Evolutionary conservation across 2,113 vertebrate species (phyloP).

Genomic region (Limanda limanda): DNA sequence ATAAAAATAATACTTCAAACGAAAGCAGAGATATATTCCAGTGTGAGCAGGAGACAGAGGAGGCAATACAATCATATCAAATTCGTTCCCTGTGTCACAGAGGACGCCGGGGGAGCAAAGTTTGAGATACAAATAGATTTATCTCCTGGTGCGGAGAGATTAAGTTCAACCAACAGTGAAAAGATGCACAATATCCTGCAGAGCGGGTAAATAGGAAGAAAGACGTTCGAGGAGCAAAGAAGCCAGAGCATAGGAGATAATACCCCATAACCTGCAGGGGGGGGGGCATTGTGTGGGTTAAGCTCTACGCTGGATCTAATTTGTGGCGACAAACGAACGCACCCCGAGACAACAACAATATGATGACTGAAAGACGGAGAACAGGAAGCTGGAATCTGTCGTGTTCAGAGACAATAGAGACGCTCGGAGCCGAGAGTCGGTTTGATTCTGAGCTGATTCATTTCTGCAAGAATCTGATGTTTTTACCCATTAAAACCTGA

Average conservation of each 20-base stretch:
- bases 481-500: too few relatives aligned
- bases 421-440: not conserved
- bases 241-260: not conserved
- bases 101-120: not conserved
- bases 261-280: conserved; percentile 37
- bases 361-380: not conserved
- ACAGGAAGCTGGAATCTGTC: not conserved
- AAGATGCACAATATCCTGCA: conserved; percentile 31
- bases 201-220: conserved; percentile 36
- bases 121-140: conserved; percentile 21
- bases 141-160: conserved; percentile 4
- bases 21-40: not conserved
- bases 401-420: not conserved
- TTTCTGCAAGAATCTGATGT: too few relatives aligned
- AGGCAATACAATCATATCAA: conserved; percentile 4
- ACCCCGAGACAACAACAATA: not conserved
- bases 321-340: conserved; percentile 23
- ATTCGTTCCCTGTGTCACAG: conserved; percentile 2
- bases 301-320: conserved; percentile 11
- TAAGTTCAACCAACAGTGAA: conserved; percentile 20
- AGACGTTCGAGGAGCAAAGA: conserved; percentile 9
- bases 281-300: not conserved
- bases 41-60: conserved; percentile 4
- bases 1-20: conserved; percentile 2
- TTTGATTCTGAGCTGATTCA: too few relatives aligned